Base-by-base conservation (phyloP, 2,113 vertebrate species). In the Saccopteryx leptura region DNA sequence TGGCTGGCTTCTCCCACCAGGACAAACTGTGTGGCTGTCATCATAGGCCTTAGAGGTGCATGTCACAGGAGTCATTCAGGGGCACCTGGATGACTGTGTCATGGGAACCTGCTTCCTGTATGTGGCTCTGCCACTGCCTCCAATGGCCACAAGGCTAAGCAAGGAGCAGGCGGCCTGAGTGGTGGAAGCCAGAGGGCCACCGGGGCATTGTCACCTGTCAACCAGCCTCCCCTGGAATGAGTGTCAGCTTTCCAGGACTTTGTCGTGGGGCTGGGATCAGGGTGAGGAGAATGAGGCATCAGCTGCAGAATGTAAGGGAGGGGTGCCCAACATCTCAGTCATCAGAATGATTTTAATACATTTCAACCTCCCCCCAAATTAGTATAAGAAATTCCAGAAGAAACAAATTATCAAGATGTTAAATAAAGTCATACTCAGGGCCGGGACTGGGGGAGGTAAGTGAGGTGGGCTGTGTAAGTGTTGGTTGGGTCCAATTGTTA, bases 401-500 rank as follows among this genome's bases (percentile, higher is more conserved):
- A 52, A 71, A 23, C 18, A 19, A 15, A 74, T 39, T 14, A 76
- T n/a, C 71, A 31, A 60, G 48, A 66, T 17, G 60, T 31, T n/a
- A 21, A 60, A 33, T 14, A 9, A 54, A 87, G 39, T 26, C 8
- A 7, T 1, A 5, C 21, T 60, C 2, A 1, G 31, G 33, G 28
- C 10, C 13, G 1, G 21, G 0, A 0, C 21, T 28, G 11, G 15
- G 28, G 52, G 1, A 11, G 23, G 12, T 0, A 3, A 9, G 8
- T 2, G 9, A 0, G 2, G 50, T 10, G 33, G 46, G 18, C 68
- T 0, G 1, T 1, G 13, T 0, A 19, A 39, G 17, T 0, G 4
- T 15, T 31, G 13, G 33, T 5, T 3, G 26, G 61, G 48, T 6
- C 46, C 33, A 0, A 0, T 14, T 85, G 89, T 48, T 12, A 23